Percentiles rank a stretch among this genome's conserved stretches.
These are phyloP conservation scores for Hemiscyllium ocellatum DNA, from an alignment of 2,113 vertebrate genomes.

Conservation along the genomic window DNA sequence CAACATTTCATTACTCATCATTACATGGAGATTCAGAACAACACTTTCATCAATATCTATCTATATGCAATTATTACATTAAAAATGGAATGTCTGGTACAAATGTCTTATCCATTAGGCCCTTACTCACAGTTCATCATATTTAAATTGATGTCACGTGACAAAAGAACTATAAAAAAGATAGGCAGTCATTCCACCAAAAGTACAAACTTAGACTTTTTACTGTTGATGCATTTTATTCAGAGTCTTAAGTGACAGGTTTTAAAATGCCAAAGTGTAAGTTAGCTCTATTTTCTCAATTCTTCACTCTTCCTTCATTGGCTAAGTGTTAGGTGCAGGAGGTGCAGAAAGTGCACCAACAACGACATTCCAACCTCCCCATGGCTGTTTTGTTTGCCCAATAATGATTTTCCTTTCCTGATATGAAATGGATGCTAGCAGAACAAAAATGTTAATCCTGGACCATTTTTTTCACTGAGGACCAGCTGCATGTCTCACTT, in stretches of 20 bases:
- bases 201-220: background rate
- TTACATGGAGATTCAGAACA: background rate
- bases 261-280: background rate
- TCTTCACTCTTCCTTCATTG: background rate
- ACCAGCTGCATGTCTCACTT: background rate
- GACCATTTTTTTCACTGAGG: background rate
- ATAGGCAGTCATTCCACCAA: background rate
- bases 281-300: background rate
- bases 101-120: background rate
- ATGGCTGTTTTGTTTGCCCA: background rate
- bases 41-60: background rate
- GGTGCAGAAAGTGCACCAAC: background rate
- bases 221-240: background rate
- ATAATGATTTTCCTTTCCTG: background rate
- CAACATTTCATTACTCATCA: background rate
- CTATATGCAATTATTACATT: background rate
- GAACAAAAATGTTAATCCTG: background rate
- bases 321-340: background rate
- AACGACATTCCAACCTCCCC: background rate
- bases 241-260: background rate
- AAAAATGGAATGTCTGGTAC: background rate
- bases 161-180: background rate
- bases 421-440: too few species aligned
- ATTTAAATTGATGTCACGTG: background rate
- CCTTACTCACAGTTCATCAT: background rate